Evolutionary conservation across 2,797 vertebrate species (phyloP).

Genomic region (Chloroceryle amazona): DNA sequence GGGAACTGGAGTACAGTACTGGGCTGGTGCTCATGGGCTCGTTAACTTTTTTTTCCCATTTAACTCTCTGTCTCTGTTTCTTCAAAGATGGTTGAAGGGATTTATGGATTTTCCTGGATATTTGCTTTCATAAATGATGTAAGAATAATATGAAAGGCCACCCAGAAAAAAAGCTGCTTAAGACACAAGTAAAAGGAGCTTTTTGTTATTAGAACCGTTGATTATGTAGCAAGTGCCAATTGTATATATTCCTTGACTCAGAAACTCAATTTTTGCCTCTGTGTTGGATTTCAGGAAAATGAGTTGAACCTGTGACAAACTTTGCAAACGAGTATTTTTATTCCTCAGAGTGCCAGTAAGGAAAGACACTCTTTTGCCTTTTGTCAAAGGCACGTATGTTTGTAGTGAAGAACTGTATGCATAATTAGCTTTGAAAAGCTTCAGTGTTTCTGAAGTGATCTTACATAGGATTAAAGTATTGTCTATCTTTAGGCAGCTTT

Average conservation of each 20-base stretch:
- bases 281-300: conserved; percentile 27
- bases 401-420: not conserved
- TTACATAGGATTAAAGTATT: not conserved
- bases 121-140: conserved; percentile 54
- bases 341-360: not conserved
- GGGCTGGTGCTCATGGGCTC: not conserved
- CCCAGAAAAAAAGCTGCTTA: conserved; percentile 22
- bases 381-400: not conserved
- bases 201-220: conserved; percentile 41
- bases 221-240: not conserved
- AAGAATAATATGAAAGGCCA: conserved; percentile 37
- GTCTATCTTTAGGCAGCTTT: not conserved
- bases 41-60: not conserved
- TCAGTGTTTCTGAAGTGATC: not conserved
- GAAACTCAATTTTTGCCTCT: conserved; percentile 35
- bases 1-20: not conserved
- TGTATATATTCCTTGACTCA: conserved; percentile 19
- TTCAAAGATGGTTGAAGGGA: conserved; percentile 22
- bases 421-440: not conserved
- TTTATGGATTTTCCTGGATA: conserved; percentile 36
- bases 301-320: not conserved
- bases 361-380: not conserved
- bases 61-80: conserved; percentile 14
- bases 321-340: not conserved
- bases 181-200: not conserved